Percentiles rank a stretch among this genome's conserved stretches.
phyloP scores from a whole-genome alignment of 2,888 invertebrate genomes.

The Xestia c-nigrum region DNA sequence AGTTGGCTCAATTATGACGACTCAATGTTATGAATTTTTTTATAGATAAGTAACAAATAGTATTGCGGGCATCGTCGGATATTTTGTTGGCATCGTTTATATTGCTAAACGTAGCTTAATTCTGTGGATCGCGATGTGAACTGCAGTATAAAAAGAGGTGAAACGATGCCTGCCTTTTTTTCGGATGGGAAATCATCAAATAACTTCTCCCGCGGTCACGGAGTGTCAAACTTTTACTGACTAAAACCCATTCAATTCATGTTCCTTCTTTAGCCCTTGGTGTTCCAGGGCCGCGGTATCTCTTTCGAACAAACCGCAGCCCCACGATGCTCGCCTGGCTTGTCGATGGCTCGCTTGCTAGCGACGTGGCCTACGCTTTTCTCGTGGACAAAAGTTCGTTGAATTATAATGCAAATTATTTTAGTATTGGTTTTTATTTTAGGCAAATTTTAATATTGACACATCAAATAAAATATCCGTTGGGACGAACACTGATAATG shows the following conservation, averaged over 20 bases:
- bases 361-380: neutral
- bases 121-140: neutral
- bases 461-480: slow-evolving; percentile 6
- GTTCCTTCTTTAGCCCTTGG: too few relatives aligned
- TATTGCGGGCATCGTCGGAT: too few relatives aligned
- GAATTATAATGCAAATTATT: slow-evolving; percentile 4
- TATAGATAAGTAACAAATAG: neutral
- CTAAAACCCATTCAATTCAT: too few relatives aligned
- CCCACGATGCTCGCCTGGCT: slow-evolving; percentile 4
- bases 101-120: neutral
- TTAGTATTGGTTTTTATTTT: slow-evolving; percentile 5
- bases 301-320: too few relatives aligned
- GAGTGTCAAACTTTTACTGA: too few relatives aligned
- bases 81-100: neutral
- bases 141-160: slow-evolving; percentile 5
- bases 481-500: slow-evolving; percentile 8
- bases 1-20: slow-evolving; percentile 1
- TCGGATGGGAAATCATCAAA: too few relatives aligned
- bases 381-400: slow-evolving; percentile 6
- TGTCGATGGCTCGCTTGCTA: slow-evolving; percentile 2
- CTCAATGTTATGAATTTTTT: slow-evolving; percentile 2
- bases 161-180: neutral
- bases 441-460: slow-evolving; percentile 6
- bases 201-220: too few relatives aligned
- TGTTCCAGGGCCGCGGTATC: too few relatives aligned